Percentiles rank a stretch among this genome's conserved stretches.
Evolutionary conservation across 2,113 vertebrate genomes (phyloP).

Genomic region (Rhabdomys dilectus): DNA sequence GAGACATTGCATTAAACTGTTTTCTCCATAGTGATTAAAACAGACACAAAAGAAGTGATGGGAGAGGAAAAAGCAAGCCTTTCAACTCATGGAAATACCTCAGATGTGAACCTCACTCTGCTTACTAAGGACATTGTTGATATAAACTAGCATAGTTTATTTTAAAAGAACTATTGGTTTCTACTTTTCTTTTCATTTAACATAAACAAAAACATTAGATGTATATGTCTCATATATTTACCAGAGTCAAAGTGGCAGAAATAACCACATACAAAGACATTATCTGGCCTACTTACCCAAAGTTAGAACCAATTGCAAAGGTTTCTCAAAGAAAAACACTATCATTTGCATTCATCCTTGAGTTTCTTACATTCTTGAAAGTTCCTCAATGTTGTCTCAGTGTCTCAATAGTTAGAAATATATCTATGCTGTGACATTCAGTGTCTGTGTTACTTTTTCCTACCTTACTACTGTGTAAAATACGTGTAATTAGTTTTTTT

Average conservation of each 20-base stretch:
- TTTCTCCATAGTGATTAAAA: neutral
- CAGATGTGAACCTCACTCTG: fast-evolving
- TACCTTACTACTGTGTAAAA: neutral
- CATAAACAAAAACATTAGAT: neutral
- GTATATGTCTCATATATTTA: neutral
- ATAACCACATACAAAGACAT: neutral
- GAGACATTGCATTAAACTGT: neutral
- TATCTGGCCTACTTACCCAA: fast-evolving
- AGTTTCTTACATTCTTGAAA: neutral
- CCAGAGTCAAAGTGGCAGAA: fast-evolving
- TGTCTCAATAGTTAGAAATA: neutral
- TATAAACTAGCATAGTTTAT: fast-evolving
- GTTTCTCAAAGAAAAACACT: neutral
- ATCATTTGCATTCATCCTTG: fast-evolving
- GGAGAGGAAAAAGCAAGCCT: fast-evolving
- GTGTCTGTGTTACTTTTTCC: neutral
- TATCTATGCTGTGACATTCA: fast-evolving
- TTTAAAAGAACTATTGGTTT: fast-evolving
- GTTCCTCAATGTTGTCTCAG: neutral
- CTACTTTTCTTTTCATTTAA: neutral
- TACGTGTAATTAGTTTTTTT: neutral
- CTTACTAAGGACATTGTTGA: fast-evolving
- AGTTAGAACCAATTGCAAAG: neutral
- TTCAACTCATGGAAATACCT: fast-evolving
- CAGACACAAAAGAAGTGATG: fast-evolving